A percentile compares a stretch with the other conserved stretches of the same genome.
These are phyloP conservation scores for Sigmodon hispidus DNA, from an alignment of 2,113 vertebrate species.

Conservation along the genomic window DNA sequence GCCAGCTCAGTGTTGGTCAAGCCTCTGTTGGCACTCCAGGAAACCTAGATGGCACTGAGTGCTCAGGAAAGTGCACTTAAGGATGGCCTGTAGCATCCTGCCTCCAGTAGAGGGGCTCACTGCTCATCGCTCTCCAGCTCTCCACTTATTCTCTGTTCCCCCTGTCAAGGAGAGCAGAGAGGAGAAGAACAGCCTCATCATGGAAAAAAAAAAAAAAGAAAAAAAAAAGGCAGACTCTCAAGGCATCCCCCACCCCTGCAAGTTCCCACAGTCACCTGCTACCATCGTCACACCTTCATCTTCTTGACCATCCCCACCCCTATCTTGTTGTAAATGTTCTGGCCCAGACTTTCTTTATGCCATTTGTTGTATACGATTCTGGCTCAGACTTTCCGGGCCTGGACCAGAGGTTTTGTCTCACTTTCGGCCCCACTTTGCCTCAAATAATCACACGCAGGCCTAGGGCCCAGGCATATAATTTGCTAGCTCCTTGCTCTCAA, in stretches of 20 bases:
- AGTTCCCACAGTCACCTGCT: neutral
- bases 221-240: neutral
- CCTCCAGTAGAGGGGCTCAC: neutral
- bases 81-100: neutral
- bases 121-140: neutral
- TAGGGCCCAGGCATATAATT: too few relatives aligned
- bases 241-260: neutral
- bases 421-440: too few relatives aligned
- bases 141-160: neutral
- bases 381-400: too few relatives aligned
- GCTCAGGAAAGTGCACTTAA: neutral
- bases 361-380: too few relatives aligned
- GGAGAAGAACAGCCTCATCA: neutral
- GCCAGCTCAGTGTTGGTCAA: neutral
- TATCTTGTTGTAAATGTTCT: too few relatives aligned
- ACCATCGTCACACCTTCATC: too few relatives aligned
- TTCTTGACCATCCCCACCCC: neutral
- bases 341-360: too few relatives aligned
- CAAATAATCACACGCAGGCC: too few relatives aligned
- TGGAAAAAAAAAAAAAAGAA: neutral
- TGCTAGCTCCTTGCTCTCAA: too few relatives aligned
- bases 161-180: neutral
- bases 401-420: too few relatives aligned
- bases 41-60: too few relatives aligned
- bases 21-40: neutral